These are phyloP conservation scores for Montipora foliosa DNA, from an alignment of 64 coral and sea anemone species.

Conservation along the genomic window DNA sequence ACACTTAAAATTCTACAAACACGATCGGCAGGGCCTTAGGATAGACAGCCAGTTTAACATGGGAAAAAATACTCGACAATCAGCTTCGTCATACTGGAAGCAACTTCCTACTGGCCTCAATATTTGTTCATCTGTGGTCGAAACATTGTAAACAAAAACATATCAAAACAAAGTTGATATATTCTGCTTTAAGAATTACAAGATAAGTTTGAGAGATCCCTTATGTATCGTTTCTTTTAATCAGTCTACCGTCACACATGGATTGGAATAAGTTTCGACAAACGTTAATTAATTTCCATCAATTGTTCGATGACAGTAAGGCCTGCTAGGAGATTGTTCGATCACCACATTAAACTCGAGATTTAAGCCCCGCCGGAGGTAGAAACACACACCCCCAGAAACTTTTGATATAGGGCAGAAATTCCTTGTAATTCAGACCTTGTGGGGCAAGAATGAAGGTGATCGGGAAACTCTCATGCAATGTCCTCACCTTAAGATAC, in stretches of 20 bases:
- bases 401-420: not conserved
- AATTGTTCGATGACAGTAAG: not conserved
- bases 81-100: not conserved
- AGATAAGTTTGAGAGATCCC: not conserved
- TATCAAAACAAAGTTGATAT: not conserved
- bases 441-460: not conserved
- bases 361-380: not conserved
- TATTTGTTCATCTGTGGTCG: not conserved
- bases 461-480: not conserved
- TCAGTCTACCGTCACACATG: not conserved
- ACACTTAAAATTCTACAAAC: not conserved
- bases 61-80: not conserved
- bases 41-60: not conserved
- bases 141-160: constrained; percentile 9
- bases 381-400: not conserved
- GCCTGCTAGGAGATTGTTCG: not conserved
- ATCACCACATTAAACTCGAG: not conserved
- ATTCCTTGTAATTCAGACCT: not conserved
- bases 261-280: not conserved
- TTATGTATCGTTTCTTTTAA: not conserved
- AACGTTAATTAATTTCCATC: not conserved
- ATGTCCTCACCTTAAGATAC: not conserved
- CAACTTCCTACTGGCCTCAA: not conserved
- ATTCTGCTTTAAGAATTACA: not conserved
- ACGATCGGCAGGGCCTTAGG: not conserved